phyloP scores from a whole-genome alignment of 2,797 vertebrate genomes.

The Perodicticus potto region DNA sequence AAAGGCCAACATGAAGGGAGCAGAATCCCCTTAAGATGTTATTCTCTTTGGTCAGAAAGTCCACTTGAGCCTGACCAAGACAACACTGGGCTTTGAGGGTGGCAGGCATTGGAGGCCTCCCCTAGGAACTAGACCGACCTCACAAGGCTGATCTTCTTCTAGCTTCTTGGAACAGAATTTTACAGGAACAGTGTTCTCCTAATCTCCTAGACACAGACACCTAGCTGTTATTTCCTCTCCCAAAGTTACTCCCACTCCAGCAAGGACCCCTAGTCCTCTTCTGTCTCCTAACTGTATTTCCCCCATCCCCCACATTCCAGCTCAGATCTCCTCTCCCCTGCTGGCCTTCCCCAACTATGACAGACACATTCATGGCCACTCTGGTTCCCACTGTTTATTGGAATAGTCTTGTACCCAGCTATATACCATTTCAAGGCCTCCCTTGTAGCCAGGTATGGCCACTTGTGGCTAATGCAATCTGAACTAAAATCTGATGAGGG shows the following conservation, averaged over 20 bases:
- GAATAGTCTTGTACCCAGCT: background rate
- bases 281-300: background rate
- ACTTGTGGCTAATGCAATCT: background rate
- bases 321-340: background rate
- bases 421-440: background rate
- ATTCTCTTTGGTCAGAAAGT: background rate
- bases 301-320: background rate
- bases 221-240: background rate
- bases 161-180: background rate
- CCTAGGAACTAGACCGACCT: background rate
- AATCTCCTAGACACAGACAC: background rate
- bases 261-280: background rate
- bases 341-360: background rate
- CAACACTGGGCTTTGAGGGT: accelerated
- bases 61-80: background rate
- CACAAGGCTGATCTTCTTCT: background rate
- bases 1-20: background rate
- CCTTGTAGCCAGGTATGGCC: background rate
- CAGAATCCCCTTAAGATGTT: conserved; percentile 11
- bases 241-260: background rate
- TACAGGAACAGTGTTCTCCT: background rate
- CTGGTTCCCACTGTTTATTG: background rate
- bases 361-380: background rate
- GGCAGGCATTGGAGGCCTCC: no score
- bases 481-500: background rate